Base-by-base conservation (phyloP, 2,888 invertebrate species). In the Cephus runcator region DNA sequence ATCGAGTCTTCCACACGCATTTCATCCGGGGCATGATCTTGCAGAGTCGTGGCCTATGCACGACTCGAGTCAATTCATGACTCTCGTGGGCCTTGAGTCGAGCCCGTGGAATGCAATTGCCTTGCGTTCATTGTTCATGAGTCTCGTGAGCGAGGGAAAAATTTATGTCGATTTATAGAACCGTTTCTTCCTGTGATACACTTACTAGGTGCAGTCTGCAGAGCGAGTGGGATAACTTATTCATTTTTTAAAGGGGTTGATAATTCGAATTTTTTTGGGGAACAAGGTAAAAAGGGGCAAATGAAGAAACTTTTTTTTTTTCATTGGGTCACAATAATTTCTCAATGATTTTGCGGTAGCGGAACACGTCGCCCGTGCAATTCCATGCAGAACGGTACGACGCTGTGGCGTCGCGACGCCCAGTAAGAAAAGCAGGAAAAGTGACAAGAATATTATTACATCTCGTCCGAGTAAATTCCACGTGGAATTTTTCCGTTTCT, bases 101-200 rank as follows among this genome's bases (percentile, higher is more conserved):
- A 85, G 86, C 84, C 86, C 85, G 81, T 87, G 88, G 88, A 89
- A 90, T 88, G 89, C 84, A 84, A 84, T 81, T 81, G 76, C 81
- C 80, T 56, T 4, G 80, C 82, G 76, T 78, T 81, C 85, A 86
- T 86, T 85, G 85, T 87, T 87, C 84, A 84, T 78, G 83, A 82
- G 81, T 83, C 79, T 76, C 81, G 79, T 80, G 83, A 82, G 80
- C 79, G 79, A 79, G 78, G 75, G 83, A 85, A 83, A 85, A 86
- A 86, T 83, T 80, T 76, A 76, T 56, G 75, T 81, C 77, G 83
- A 85, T 83, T 82, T 84, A 82, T 82, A 77, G 73, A 81, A 33
- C 69, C 71, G 71, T 71, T 33, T 30, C 33, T 31, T 71, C 71
- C 31, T 33, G 34, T 23, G 12, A 23, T 71, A 34, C 11, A 56